Base-by-base conservation (phyloP, 92 coral and sea anemone genomes). In the Paragorgia papillata region DNA sequence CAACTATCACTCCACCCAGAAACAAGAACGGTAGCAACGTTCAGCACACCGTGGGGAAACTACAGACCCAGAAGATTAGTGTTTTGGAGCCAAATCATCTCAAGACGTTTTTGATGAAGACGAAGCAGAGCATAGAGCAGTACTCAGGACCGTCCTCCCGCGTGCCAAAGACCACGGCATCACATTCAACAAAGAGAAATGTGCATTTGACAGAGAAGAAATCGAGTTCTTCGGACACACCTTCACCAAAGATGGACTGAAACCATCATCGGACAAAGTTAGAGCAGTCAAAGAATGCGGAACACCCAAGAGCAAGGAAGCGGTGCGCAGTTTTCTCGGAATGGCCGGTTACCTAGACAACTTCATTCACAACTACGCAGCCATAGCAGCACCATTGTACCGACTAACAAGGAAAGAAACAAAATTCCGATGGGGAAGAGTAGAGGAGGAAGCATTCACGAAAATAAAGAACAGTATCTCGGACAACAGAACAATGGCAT, bases 301-400 rank as follows among this genome's bases (percentile, higher is more conserved):
- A 73, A 51, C 9, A 59, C 88, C 94, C 1, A 44, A 81, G 62
- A 60, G 64, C 59, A 85, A 85, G 62, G 86, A 67, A 68, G 89
- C 66, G 39, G 92, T 82, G 7, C 80, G 85, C 9, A 89, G 95
- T 37, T 89, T 89, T 64, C 80, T 88, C 0, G 85, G 85, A 22
- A 83, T 87, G 88, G 76, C 87, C 25, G 88, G 90, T 7, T 83
- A 83, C 71, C 43, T 69, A 0, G 60, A 49, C 25, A 49, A 48
- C 25, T 69, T 69, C 43, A 69, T 69, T n/a, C 3, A 7, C 32
- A 37, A 66, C 22, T 76, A 84, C 31, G 86, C 89, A 76, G 37
- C 79, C 80, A 66, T 84, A 13, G 84, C 92, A 66, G 81, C 76
- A 62, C 92, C 84, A 20, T 75, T 80, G 4, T 55, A 55, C 15